These are phyloP conservation scores for Anagrus nilaparvatae DNA, from an alignment of 1,140 invertebrate species.

Conservation along the genomic window DNA sequence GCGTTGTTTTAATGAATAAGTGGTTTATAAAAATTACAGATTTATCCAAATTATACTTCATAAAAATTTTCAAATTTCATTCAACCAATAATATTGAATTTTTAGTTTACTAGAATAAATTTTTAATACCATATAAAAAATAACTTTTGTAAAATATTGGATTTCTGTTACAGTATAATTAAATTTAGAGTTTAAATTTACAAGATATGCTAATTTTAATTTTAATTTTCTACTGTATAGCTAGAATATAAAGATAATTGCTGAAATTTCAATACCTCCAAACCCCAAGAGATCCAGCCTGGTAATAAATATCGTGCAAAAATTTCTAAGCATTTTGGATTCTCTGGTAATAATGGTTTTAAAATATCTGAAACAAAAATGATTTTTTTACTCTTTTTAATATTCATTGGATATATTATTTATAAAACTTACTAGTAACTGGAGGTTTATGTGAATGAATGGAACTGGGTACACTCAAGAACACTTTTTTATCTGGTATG, in stretches of 20 bases:
- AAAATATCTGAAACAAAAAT: conserved; percentile 52
- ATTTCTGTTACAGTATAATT: too few species aligned
- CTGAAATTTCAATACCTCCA: conserved; percentile 76
- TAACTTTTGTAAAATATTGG: too few species aligned
- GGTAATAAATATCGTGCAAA: conserved; percentile 84
- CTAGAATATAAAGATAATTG: conserved; percentile 43
- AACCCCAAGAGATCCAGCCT: conserved; percentile 70
- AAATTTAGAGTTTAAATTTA: too few species aligned
- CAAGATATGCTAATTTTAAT: too few species aligned
- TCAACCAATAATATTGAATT: too few species aligned
- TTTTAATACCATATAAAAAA: too few species aligned
- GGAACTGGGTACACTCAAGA: conserved; percentile 80
- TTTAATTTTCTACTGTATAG: too few species aligned
- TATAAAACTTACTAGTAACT: conserved; percentile 41
- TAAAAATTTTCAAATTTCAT: too few species aligned
- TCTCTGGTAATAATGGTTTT: conserved; percentile 43
- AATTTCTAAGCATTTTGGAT: conserved; percentile 67
- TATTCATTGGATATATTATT: conserved; percentile 6
- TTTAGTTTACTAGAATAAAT: too few species aligned
- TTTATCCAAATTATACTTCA: too few species aligned
- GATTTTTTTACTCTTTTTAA: conserved; percentile 5
- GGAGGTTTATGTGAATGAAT: conserved; percentile 89
- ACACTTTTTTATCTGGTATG: conserved; percentile 47
- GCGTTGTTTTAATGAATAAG: too few species aligned
- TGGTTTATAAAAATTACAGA: too few species aligned